Evolutionary conservation across 2,797 vertebrate species (phyloP).

Genomic region (Telmatherina bonti): DNA sequence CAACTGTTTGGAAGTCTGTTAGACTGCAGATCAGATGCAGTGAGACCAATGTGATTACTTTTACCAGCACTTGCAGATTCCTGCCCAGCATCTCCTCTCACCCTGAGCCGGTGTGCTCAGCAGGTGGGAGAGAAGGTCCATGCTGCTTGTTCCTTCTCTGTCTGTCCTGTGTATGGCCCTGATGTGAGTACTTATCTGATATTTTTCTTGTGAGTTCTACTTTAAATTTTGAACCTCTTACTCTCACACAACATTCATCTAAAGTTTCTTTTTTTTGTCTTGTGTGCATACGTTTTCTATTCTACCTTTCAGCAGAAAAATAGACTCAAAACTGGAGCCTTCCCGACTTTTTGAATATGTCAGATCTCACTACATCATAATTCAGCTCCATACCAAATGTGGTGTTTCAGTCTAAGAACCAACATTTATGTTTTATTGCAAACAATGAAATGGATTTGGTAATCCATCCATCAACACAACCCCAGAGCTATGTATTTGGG

Average conservation of each 20-base stretch:
- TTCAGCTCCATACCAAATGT: constrained; percentile 49
- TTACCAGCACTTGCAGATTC: constrained; percentile 86
- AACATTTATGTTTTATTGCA: constrained; percentile 76
- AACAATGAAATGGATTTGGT: constrained; percentile 73
- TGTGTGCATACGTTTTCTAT: constrained; percentile 42
- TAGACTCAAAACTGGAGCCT: constrained; percentile 29
- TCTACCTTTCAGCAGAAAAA: constrained; percentile 34
- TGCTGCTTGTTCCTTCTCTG: constrained; percentile 48
- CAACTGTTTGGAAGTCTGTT: constrained; percentile 92
- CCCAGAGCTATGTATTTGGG: constrained; percentile 66
- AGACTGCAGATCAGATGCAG: constrained; percentile 88
- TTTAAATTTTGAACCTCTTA: constrained; percentile 45
- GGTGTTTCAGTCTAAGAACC: constrained; percentile 67
- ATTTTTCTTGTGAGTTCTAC: constrained; percentile 50
- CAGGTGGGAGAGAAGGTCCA: constrained; percentile 65
- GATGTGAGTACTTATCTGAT: constrained; percentile 36
- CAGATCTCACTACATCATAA: constrained; percentile 46
- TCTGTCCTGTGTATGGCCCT: constrained; percentile 43
- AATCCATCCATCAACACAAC: constrained; percentile 80
- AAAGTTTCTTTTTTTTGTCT: constrained; percentile 42
- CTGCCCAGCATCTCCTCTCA: constrained; percentile 79
- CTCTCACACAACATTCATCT: constrained; percentile 41
- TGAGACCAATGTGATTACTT: constrained; percentile 92
- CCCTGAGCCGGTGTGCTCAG: constrained; percentile 58
- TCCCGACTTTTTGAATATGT: constrained; percentile 48